These are phyloP conservation scores for Taenioides sp. DNA, from an alignment of 2,797 vertebrate species.

Conservation along the genomic window DNA sequence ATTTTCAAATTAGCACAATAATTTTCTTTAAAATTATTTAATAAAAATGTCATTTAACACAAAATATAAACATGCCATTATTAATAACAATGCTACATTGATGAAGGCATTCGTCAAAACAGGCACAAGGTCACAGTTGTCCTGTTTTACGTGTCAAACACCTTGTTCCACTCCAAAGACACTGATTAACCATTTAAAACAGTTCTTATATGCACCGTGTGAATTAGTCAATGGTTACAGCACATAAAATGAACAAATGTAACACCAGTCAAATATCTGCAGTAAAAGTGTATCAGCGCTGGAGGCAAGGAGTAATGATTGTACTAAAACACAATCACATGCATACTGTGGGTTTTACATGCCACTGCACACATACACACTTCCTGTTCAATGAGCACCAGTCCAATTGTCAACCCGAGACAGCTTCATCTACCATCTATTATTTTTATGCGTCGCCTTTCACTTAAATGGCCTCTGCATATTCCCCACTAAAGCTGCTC, in stretches of 20 bases:
- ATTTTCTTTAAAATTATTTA: not conserved
- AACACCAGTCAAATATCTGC: slow-evolving; percentile 61
- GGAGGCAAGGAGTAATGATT: slow-evolving; percentile 85
- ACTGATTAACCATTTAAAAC: slow-evolving; percentile 74
- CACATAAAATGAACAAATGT: slow-evolving; percentile 68
- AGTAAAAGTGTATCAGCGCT: slow-evolving; percentile 65
- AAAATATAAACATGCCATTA: not conserved
- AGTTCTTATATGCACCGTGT: slow-evolving; percentile 62
- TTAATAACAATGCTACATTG: not conserved
- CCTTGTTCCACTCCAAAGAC: slow-evolving; percentile 64
- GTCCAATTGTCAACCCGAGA: slow-evolving; percentile 79
- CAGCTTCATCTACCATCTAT: slow-evolving; percentile 89
- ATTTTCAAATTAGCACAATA: not conserved
- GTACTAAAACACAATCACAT: slow-evolving; percentile 76
- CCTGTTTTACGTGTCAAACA: slow-evolving; percentile 48
- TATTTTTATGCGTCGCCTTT: slow-evolving; percentile 85
- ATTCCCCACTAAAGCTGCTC: slow-evolving; percentile 81
- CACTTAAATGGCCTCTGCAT: slow-evolving; percentile 88
- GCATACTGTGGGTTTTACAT: slow-evolving; percentile 39
- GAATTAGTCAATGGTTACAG: slow-evolving; percentile 75
- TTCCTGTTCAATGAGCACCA: slow-evolving; percentile 60
- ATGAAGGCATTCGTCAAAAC: not conserved
- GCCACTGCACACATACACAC: slow-evolving; percentile 30
- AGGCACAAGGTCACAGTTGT: slow-evolving; percentile 37
- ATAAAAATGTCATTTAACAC: not conserved